Evolutionary conservation across 2,113 vertebrate genomes (phyloP), one percentile per base, ranked within the genome.

Genomic region (Herpetotheres cachinnans): DNA sequence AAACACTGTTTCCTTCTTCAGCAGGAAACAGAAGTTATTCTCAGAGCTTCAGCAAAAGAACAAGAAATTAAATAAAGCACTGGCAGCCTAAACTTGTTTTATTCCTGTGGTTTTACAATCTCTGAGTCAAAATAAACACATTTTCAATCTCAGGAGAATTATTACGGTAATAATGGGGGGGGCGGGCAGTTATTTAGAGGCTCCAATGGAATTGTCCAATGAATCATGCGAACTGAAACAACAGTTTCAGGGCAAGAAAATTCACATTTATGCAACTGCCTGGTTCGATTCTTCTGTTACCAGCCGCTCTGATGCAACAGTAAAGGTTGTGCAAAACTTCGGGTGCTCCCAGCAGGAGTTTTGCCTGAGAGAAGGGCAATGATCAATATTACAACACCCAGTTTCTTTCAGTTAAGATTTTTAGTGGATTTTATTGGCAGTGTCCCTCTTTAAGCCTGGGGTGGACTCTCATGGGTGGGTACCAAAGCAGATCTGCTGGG

Each of bases 11-110:
- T 98, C 98, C 97, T 98, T 94, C 97, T 98, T 86, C 11, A 25
- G 74, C 98, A 98, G 98, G 98, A 98, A 98, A 96, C 84, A 62
- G 90, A 80, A 97, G 97, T 97, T 98, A 98, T 98, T 98, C 97
- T 98, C 97, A 97, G 97, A 94, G 40, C 89, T 93, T 97, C 66
- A 16, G 88, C 61, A 82, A 91, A 86, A 73, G 89, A 85, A 92
- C 87, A 58, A 96, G 97, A 97, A 89, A 94, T 98, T 97, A 98
- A 97, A 98, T 98, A 96, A 97, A 98, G 92, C 32, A 36, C 72
- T 96, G 95, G 97, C 90, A 90, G 76, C 87, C 62, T 79, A 66
- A 82, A 90, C 95, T 94, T 96, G 91, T 92, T 95, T 97, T 97
- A 97, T 97, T 97, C 96, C 95, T 97, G 96, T 93, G 89, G 96